phyloP scores from a whole-genome alignment of 2,113 vertebrate genomes.

The Perognathus longimembris region DNA sequence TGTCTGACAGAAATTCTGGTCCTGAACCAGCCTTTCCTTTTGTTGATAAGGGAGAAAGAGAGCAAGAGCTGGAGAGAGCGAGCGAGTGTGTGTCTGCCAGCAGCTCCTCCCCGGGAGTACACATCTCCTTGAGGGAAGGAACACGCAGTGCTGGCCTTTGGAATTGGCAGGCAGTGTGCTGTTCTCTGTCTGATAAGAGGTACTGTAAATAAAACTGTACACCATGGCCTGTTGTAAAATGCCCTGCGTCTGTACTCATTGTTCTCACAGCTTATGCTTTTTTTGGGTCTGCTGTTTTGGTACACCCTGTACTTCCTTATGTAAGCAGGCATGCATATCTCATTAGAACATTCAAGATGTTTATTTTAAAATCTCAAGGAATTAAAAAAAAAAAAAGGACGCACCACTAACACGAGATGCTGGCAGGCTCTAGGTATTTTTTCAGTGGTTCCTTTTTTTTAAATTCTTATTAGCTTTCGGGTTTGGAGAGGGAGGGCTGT shows the following conservation, averaged over 20 bases:
- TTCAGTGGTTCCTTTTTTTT: neutral
- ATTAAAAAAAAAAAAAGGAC: slow-evolving; percentile 82
- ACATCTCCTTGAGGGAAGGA: slow-evolving; percentile 91
- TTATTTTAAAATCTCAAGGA: slow-evolving; percentile 90
- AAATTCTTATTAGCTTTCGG: slow-evolving; percentile 41
- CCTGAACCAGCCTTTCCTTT: slow-evolving; percentile 80
- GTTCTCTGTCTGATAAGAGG: slow-evolving; percentile 97
- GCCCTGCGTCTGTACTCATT: slow-evolving; percentile 95
- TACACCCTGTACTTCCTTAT: slow-evolving; percentile 95
- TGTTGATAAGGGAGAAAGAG: slow-evolving; percentile 82
- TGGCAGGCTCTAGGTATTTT: slow-evolving; percentile 52
- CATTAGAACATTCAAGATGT: slow-evolving; percentile 92
- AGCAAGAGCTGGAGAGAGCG: slow-evolving; percentile 44
- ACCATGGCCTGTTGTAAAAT: slow-evolving; percentile 90
- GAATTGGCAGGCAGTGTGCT: slow-evolving; percentile 93
- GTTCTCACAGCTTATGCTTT: slow-evolving; percentile 94
- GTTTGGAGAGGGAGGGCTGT: slow-evolving; percentile 47
- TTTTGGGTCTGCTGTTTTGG: slow-evolving; percentile 94
- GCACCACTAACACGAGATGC: slow-evolving; percentile 60
- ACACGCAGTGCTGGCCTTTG: slow-evolving; percentile 95
- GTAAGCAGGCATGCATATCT: slow-evolving; percentile 93
- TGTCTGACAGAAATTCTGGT: slow-evolving; percentile 77
- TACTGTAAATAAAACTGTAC: slow-evolving; percentile 99
- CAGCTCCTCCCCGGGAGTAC: slow-evolving; percentile 84
- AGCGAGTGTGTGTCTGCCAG: neutral